Percentiles rank a stretch among this genome's conserved stretches.
Evolutionary conservation across 2,113 vertebrate genomes (phyloP).

Genomic region (Phycodurus eques): DNA sequence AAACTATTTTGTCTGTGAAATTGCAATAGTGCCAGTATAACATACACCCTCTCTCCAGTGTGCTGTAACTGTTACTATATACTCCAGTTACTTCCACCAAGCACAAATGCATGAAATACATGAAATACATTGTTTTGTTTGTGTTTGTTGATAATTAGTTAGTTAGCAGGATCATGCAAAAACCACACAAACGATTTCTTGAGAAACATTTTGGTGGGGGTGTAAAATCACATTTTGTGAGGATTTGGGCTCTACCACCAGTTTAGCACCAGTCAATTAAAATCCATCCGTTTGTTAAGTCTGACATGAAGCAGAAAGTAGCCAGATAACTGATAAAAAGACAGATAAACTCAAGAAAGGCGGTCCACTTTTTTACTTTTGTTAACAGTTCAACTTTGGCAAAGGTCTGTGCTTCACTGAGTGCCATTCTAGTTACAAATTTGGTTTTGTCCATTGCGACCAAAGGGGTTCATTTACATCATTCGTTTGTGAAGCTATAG

Average conservation of each 20-base stretch:
- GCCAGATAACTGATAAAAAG: too few relatives aligned
- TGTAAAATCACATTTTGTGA: too few relatives aligned
- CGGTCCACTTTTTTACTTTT: not conserved
- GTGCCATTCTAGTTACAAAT: not conserved
- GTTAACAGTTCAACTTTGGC: not conserved
- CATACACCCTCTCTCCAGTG: conserved; percentile 11
- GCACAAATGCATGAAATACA: not conserved
- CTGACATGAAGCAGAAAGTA: too few relatives aligned
- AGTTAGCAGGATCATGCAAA: not conserved
- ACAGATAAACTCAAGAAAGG: not conserved
- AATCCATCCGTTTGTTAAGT: too few relatives aligned
- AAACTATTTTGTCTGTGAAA: conserved; percentile 74
- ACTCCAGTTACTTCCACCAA: not conserved
- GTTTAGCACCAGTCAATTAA: not conserved
- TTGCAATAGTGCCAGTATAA: conserved; percentile 51
- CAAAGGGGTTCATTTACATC: not conserved
- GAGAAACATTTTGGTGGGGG: too few relatives aligned
- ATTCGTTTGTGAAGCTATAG: not conserved
- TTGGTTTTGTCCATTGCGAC: not conserved
- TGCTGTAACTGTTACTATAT: conserved; percentile 1
- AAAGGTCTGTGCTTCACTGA: not conserved
- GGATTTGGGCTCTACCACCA: not conserved
- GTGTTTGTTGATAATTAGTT: not conserved
- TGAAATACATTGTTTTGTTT: not conserved
- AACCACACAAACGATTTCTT: too few relatives aligned